These are phyloP conservation scores for Echeneis naucrates DNA, from an alignment of 2,797 vertebrate species.

Conservation along the genomic window DNA sequence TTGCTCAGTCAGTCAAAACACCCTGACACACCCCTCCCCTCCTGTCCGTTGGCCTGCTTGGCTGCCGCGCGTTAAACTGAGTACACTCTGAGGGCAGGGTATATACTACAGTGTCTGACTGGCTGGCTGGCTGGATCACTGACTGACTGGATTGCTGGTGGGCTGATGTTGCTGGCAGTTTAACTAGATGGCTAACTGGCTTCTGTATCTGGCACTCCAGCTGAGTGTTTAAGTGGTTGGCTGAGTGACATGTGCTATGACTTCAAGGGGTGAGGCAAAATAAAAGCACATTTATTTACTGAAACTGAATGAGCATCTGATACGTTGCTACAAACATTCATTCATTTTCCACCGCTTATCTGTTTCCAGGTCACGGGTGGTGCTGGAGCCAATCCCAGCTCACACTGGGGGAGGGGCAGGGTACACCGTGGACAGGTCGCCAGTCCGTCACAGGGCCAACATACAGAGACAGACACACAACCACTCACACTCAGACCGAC, in stretches of 20 bases:
- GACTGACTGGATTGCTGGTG: conserved; percentile 58
- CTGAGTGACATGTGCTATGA: conserved; percentile 62
- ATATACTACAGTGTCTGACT: conserved; percentile 63
- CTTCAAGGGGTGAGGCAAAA: conserved; percentile 31
- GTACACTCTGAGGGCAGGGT: conserved; percentile 58
- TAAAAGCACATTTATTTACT: conserved; percentile 41
- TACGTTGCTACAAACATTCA: conserved; percentile 16
- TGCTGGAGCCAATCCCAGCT: no score
- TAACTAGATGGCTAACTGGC: conserved; percentile 60
- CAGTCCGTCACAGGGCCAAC: no score
- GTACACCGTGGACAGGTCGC: no score
- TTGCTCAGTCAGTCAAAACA: conserved; percentile 64
- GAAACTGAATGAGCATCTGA: conserved; percentile 31
- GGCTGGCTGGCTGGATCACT: conserved; percentile 52
- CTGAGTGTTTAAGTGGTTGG: conserved; percentile 58
- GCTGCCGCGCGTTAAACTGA: conserved; percentile 52
- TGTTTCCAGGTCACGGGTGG: no score
- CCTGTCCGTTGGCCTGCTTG: conserved; percentile 23
- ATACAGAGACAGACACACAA: no score
- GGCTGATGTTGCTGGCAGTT: conserved; percentile 62
- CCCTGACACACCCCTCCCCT: neutral
- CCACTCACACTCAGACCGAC: no score
- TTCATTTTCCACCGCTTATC: no score
- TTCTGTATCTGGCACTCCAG: conserved; percentile 62
- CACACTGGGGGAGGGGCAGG: no score